Evolutionary conservation across 92 coral and sea anemone species (phyloP).

Genomic region (Blastomussa wellsi): DNA sequence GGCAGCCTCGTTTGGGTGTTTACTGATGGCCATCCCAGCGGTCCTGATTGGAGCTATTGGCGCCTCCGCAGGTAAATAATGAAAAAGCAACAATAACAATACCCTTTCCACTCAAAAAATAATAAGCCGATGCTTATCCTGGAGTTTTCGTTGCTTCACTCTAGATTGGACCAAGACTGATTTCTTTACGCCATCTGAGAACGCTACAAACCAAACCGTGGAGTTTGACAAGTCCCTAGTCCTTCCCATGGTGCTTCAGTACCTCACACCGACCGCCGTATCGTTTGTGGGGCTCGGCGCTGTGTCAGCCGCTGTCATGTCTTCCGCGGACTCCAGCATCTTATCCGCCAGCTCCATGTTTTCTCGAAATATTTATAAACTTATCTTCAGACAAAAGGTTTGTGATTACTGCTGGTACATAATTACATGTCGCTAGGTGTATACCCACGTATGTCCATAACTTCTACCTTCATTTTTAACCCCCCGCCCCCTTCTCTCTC

Average conservation of each 20-base stretch:
- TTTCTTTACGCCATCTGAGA: constrained; percentile 38
- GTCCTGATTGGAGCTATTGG: constrained; percentile 91
- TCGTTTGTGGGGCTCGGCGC: constrained; percentile 92
- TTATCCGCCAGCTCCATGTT: constrained; percentile 91
- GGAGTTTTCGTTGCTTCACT: background rate
- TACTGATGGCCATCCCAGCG: constrained; percentile 85
- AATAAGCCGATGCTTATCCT: background rate
- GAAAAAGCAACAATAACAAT: background rate
- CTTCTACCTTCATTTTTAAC: too few species aligned
- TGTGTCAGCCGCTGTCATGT: constrained; percentile 96
- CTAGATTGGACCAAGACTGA: constrained; percentile 75
- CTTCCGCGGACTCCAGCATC: constrained; percentile 89
- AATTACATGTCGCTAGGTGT: background rate
- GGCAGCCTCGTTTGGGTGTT: constrained; percentile 79
- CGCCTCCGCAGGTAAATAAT: constrained; percentile 68
- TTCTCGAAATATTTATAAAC: constrained; percentile 78
- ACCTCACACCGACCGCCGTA: constrained; percentile 82
- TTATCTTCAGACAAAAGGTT: constrained; percentile 84
- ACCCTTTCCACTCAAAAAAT: background rate
- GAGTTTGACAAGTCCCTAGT: constrained; percentile 42
- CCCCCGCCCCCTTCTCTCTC: too few species aligned
- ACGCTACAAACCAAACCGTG: constrained; percentile 33
- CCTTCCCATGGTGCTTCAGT: constrained; percentile 90
- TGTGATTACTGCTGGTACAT: constrained; percentile 15
- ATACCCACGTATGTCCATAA: background rate